These are phyloP conservation scores for Lasioglossum albipes DNA, from an alignment of 1,140 invertebrate species.

Conservation along the genomic window DNA sequence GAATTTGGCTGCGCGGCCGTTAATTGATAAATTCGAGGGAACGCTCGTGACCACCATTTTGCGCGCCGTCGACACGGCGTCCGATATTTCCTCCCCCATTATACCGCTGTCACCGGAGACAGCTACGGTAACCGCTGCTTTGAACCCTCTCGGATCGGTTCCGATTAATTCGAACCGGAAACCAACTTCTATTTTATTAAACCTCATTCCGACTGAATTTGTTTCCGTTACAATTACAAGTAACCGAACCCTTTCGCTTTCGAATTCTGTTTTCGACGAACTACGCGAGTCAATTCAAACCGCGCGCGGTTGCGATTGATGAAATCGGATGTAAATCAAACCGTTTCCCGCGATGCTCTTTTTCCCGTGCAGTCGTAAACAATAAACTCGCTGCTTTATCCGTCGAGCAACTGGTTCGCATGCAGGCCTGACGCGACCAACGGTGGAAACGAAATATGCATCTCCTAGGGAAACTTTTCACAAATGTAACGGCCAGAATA, in stretches of 20 bases:
- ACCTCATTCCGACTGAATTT: too few species aligned
- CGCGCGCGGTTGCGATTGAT: too few species aligned
- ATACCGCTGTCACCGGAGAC: not conserved
- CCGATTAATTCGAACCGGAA: not conserved
- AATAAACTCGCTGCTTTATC: too few species aligned
- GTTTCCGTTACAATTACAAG: not conserved
- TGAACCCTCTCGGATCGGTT: not conserved
- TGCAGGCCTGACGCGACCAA: not conserved
- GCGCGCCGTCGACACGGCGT: conserved; percentile 3
- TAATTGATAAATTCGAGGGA: conserved; percentile 25
- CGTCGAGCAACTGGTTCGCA: too few species aligned
- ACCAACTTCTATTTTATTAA: not conserved
- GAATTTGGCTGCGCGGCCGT: not conserved
- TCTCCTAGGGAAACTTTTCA: too few species aligned
- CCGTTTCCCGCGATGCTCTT: too few species aligned
- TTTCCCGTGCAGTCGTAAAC: too few species aligned
- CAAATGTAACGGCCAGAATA: not conserved
- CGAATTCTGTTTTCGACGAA: conserved; percentile 14
- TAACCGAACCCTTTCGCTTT: conserved; percentile 18
- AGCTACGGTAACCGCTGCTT: conserved; percentile 14
- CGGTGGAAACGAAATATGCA: too few species aligned
- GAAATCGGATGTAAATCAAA: too few species aligned
- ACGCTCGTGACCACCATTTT: conserved; percentile 27
- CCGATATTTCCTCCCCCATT: conserved; percentile 26
- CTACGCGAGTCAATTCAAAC: not conserved